phyloP scores from a whole-genome alignment of 1,140 invertebrate species.

The Drosophila guanche region DNA sequence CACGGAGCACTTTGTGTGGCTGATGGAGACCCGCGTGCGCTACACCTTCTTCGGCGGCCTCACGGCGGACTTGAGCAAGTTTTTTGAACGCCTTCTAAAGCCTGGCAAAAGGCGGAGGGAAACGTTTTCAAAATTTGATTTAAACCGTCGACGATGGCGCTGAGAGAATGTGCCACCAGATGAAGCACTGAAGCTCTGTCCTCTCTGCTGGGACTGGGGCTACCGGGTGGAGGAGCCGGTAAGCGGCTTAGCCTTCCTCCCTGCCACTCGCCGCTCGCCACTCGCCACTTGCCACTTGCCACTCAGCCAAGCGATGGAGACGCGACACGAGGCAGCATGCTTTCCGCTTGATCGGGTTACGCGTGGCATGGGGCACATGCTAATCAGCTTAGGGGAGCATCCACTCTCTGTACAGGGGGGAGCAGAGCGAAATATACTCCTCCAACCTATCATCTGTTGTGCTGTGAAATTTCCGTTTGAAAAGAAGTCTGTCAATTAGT shows the following conservation, averaged over 20 bases:
- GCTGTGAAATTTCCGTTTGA: slow-evolving; percentile 23
- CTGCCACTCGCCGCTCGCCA: slow-evolving; percentile 7
- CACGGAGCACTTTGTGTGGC: slow-evolving; percentile 54
- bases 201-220: not conserved
- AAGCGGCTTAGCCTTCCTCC: slow-evolving; percentile 50
- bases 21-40: slow-evolving; percentile 39
- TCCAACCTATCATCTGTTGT: not conserved
- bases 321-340: slow-evolving; percentile 12
- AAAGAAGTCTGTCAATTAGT: slow-evolving; percentile 27
- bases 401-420: not conserved
- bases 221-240: slow-evolving; percentile 1
- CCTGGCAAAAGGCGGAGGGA: not conserved
- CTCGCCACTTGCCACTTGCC: too few relatives aligned
- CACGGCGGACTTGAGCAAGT: slow-evolving; percentile 47
- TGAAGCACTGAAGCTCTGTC: not conserved
- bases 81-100: slow-evolving; percentile 31
- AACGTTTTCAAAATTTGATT: slow-evolving; percentile 43
- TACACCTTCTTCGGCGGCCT: slow-evolving; percentile 62
- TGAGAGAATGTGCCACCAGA: slow-evolving; percentile 28
- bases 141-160: slow-evolving; percentile 17
- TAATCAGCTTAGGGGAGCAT: slow-evolving; percentile 44
- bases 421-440: not conserved
- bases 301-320: slow-evolving; percentile 28
- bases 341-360: slow-evolving; percentile 51
- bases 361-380: not conserved